Base-by-base conservation (phyloP, 35 echinoderm and acorn worm genomes). In the Ophiothrix spiculata region DNA sequence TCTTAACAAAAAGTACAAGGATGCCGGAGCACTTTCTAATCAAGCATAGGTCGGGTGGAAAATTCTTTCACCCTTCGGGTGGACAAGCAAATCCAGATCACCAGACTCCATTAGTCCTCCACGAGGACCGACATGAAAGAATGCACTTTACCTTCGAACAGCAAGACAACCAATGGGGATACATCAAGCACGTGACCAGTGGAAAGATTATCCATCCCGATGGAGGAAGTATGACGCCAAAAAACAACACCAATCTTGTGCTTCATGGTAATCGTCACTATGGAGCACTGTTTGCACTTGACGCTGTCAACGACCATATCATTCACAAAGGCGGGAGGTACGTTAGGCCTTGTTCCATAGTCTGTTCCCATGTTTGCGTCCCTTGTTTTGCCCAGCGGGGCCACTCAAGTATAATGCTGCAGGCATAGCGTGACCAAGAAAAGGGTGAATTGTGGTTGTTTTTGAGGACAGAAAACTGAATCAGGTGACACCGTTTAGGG, bases 261-360 rank as follows among this genome's bases (percentile, higher is more conserved):
- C 4, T 78, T 78, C 76, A 78, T 34, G 33, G 38, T 16, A 31
- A 39, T 78, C 76, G 76, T 34, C 76, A 78, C 25, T 78, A n/a
- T 1, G 76, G 33, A 16, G 38, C 76, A 1, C 32, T 39, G 76
- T 78, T 78, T 15, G 38, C 76, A 33, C 76, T 78, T 35, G 76
- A 78, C 76, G 76, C 16, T 3, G 34, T n/a, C 25, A 78, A 78
- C 31, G 76, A 78, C 33, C 76, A n/a, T 78, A 31, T 78, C 32
- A 78, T 78, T 23, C 76, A 78, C 76, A 78, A 78, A 78, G 76
- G 76, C 76, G 76, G 76, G 36, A 78, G 38, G 76, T 78, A 78
- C 36, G 74, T n/a, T n/a, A n/a, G n/a, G n/a, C n/a, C n/a, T n/a
- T n/a, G n/a, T n/a, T n/a, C n/a, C n/a, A n/a, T n/a, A n/a, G n/a